Evolutionary conservation across 1,140 invertebrate species (phyloP), one percentile per base, ranked within the genome.

Genomic region (Lasioglossum baleicum): DNA sequence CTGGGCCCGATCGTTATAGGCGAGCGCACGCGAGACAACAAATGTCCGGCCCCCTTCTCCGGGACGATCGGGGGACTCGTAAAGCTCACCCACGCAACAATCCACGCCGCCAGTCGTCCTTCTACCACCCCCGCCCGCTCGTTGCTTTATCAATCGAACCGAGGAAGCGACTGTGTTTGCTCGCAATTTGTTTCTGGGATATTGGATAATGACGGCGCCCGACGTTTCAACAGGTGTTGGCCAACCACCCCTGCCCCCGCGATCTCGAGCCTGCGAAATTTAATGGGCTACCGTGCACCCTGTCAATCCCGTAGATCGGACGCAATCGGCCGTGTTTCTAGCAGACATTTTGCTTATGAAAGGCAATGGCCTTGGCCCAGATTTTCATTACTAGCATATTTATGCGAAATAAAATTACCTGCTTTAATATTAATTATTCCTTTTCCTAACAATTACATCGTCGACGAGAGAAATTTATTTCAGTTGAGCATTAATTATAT

Each of bases 1-100:
- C 35, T 26, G 13, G 35, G 7, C 20, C 44, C 26, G 81, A 31
- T 87, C 80, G 83, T 89, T 87, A 86, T 81, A 87, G 72, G 82
- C 83, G 63, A 80, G 81, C 87, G 80, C 84, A 80, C 82, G 86
- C 83, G 71, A 35, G 79, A 81, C 85, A 84, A 88, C 87, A 83
- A 77, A 86, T 89, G 85, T 82, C 61, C 78, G 73, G 26, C n/a
- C 48, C n/a, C 22, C 2, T 11, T 1, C 44, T 10, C 44, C 2
- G 13, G 10, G 10, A 3, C 44, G 44, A 48, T 48, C 44, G 44
- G 44, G 10, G 60, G 61, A 64, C 80, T 85, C 84, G 82, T 87
- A 88, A 87, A 86, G 61, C 60, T 65, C 83, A 82, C 84, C 88
- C 83, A 87, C 87, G 87, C 86, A 67, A 42, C 61, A 20, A 20